These are phyloP conservation scores for Apolygus lucorum DNA, from an alignment of 1,140 invertebrate species.

Conservation along the genomic window DNA sequence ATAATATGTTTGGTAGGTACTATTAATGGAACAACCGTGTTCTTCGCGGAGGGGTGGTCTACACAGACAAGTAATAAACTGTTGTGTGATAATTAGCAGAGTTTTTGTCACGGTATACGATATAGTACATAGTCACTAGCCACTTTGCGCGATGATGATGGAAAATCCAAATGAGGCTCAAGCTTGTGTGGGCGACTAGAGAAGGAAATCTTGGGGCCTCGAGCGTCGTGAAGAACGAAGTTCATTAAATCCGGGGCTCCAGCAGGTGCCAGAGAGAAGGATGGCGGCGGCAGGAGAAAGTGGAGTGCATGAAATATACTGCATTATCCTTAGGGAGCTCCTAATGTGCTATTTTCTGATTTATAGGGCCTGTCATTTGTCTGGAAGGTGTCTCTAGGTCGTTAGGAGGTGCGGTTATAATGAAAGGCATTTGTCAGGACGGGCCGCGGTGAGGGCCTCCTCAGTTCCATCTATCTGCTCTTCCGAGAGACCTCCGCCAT, in stretches of 20 bases:
- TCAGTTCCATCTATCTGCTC: slow-evolving; percentile 11
- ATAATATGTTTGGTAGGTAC: too few relatives aligned
- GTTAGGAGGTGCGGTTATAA: slow-evolving; percentile 16
- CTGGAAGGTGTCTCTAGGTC: slow-evolving; percentile 13
- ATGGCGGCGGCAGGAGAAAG: slow-evolving; percentile 9
- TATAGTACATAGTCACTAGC: background rate
- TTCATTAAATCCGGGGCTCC: background rate
- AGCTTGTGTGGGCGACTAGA: too few relatives aligned
- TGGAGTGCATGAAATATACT: slow-evolving; percentile 21
- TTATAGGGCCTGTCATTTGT: slow-evolving; percentile 24
- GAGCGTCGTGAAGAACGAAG: background rate
- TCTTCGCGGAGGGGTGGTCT: background rate
- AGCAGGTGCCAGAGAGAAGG: background rate
- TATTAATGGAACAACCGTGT: background rate
- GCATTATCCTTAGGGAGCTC: slow-evolving; percentile 2
- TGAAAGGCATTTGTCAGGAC: slow-evolving; percentile 24
- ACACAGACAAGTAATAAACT: background rate
- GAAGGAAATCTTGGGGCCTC: too few relatives aligned
- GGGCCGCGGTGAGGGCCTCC: background rate
- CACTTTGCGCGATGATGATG: background rate
- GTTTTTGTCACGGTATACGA: background rate
- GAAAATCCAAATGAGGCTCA: background rate
- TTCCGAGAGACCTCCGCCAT: background rate
- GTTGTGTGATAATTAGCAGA: background rate
- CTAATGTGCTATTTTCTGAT: slow-evolving; percentile 24